A percentile compares a stretch with the other conserved stretches of the same genome.
phyloP scores from a whole-genome alignment of 2,797 vertebrate species.

The Sylvia borin region DNA sequence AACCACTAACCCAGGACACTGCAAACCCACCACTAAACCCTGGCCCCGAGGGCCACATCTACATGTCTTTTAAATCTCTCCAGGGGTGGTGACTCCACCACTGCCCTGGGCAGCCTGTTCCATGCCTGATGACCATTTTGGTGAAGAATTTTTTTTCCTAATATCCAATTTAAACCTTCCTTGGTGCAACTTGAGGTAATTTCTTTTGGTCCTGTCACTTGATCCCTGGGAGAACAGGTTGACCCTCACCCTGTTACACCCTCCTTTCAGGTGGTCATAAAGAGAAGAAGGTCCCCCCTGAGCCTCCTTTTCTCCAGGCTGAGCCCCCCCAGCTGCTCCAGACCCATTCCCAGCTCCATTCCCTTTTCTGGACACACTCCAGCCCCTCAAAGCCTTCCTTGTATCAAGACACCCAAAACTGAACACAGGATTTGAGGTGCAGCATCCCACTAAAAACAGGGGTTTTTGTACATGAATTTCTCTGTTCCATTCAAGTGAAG shows the following conservation, averaged over 20 bases:
- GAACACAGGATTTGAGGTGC: background rate
- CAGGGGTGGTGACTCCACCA: background rate
- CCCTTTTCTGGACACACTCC: background rate
- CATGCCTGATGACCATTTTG: accelerated
- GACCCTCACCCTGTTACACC: accelerated
- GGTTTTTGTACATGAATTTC: background rate
- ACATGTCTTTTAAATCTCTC: accelerated
- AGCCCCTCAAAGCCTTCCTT: background rate
- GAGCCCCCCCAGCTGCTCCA: background rate
- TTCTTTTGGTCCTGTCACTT: background rate
- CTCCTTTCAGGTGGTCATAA: accelerated
- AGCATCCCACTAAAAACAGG: background rate
- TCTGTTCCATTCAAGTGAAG: background rate
- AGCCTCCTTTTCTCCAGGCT: background rate
- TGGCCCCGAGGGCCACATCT: background rate
- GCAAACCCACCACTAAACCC: background rate
- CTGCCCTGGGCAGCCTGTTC: background rate
- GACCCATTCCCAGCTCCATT: background rate
- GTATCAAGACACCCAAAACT: background rate
- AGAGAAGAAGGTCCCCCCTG: accelerated
- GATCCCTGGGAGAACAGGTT: background rate
- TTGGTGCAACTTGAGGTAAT: background rate
- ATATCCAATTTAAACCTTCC: background rate
- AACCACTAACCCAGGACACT: background rate
- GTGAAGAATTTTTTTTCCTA: background rate